Evolutionary conservation across 1,140 invertebrate genomes (phyloP).

Genomic region (Zeugodacus cucurbitae): DNA sequence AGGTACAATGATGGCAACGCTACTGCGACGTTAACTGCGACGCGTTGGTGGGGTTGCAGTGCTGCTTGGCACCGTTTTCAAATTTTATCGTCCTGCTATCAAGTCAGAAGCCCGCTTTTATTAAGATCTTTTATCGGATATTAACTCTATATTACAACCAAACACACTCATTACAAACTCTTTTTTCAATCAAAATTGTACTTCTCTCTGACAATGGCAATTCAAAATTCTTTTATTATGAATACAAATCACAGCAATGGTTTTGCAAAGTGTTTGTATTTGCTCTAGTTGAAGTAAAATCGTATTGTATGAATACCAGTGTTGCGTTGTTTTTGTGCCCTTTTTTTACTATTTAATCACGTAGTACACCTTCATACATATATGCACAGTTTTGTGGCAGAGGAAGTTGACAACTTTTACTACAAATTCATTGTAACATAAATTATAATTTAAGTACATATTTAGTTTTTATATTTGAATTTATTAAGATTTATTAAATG

Average conservation of each 20-base stretch:
- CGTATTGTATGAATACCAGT: background rate
- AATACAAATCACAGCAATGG: background rate
- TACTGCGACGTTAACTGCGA: background rate
- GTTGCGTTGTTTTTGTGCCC: background rate
- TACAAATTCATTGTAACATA: background rate
- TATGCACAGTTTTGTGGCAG: background rate
- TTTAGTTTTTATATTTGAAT: background rate
- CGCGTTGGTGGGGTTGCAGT: background rate
- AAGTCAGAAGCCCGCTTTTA: background rate
- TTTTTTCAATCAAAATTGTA: background rate
- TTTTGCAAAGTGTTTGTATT: background rate
- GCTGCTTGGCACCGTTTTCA: background rate
- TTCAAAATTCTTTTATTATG: background rate
- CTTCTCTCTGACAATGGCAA: background rate
- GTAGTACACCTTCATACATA: too few species aligned
- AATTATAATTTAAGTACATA: too few species aligned
- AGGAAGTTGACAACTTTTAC: background rate
- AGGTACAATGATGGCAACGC: background rate
- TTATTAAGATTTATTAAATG: background rate
- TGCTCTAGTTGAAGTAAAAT: background rate
- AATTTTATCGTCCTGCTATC: background rate
- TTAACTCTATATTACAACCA: background rate
- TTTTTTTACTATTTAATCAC: too few species aligned
- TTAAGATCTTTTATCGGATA: background rate
- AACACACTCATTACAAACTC: background rate